Evolutionary conservation across 2,888 invertebrate species (phyloP).

Genomic region (Geophilus truncorum): DNA sequence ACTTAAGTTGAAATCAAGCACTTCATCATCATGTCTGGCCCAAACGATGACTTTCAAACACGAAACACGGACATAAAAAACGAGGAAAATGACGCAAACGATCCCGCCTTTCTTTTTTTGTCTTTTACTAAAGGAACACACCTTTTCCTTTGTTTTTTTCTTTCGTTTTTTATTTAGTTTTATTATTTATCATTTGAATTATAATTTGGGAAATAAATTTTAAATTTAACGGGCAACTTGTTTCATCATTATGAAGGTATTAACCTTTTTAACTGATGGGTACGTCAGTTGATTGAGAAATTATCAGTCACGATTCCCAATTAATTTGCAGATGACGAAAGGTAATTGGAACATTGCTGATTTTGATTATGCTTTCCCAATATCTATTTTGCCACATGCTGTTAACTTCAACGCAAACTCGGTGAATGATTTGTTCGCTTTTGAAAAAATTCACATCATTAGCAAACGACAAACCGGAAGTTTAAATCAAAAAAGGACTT

Average conservation of each 20-base stretch:
- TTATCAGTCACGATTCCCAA: neutral
- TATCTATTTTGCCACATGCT: neutral
- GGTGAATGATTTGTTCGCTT: neutral
- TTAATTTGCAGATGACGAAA: neutral
- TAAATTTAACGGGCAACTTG: neutral
- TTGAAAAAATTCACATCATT: neutral
- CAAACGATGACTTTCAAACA: slow-evolving; percentile 7
- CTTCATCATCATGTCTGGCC: slow-evolving; percentile 2
- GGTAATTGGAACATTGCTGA: neutral
- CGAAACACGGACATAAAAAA: neutral
- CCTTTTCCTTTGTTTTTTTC: neutral
- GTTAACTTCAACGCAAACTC: neutral
- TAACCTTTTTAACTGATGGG: neutral
- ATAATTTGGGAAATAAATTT: neutral
- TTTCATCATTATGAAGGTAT: neutral
- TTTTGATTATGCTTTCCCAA: neutral
- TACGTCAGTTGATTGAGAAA: neutral
- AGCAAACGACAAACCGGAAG: neutral
- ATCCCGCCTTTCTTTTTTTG: neutral
- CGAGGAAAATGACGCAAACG: neutral
- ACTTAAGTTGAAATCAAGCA: slow-evolving; percentile 15
- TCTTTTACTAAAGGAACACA: neutral
- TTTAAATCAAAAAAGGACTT: too few relatives aligned
- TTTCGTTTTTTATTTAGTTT: neutral
- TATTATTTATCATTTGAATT: too few relatives aligned